Conservation (phyloP, 2,113 vertebrate genomes). For the Semnornis frantzii region DNA sequence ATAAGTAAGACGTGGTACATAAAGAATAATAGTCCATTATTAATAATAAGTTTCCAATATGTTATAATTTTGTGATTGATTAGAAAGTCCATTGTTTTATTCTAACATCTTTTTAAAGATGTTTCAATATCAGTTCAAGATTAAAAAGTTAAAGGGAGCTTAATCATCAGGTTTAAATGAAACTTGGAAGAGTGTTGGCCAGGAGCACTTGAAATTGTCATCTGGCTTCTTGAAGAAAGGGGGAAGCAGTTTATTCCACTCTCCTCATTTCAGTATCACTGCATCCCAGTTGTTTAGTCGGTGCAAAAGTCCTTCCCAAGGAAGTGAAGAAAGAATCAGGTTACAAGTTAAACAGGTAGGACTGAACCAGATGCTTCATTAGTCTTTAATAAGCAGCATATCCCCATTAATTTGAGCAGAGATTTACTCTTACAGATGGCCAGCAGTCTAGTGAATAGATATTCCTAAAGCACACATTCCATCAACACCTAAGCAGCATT, state of each 20-base stretch:
- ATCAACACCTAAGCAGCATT: background rate
- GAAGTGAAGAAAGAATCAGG: background rate
- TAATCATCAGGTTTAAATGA: slow-evolving; percentile 41
- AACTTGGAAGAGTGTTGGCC: background rate
- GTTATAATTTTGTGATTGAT: slow-evolving; percentile 52
- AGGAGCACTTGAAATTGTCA: background rate
- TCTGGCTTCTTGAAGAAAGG: background rate
- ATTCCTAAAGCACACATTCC: background rate
- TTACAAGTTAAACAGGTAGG: background rate
- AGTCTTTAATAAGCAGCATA: background rate
- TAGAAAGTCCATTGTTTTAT: slow-evolving; percentile 45
- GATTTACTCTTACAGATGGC: accelerated
- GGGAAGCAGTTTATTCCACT: background rate
- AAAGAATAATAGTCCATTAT: slow-evolving; percentile 56
- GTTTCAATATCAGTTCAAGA: slow-evolving; percentile 57
- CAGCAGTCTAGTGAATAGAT: background rate
- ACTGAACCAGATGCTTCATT: background rate
- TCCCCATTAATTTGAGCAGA: background rate
- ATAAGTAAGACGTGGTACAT: background rate
- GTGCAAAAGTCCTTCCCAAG: background rate
- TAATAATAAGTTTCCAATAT: slow-evolving; percentile 48
- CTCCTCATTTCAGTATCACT: background rate
- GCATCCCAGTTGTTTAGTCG: background rate
- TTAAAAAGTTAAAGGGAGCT: slow-evolving; percentile 59
- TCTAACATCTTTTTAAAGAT: slow-evolving; percentile 57